Base-by-base conservation (phyloP, 2,797 vertebrate species). In the Lepus townsendii region DNA sequence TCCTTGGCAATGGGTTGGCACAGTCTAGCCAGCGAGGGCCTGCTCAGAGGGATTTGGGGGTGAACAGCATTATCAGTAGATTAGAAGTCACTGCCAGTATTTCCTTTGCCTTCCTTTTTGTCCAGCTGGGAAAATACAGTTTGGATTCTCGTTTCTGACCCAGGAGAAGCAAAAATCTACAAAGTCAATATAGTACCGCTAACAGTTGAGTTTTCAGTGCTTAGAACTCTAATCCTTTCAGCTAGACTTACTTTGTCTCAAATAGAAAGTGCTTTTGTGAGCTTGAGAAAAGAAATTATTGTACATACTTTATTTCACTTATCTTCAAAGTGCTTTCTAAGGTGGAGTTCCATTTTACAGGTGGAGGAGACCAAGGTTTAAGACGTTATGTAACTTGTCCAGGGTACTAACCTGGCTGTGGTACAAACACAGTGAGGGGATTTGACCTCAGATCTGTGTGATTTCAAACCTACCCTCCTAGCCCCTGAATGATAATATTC, bases 261-360 rank as follows among this genome's bases (percentile, higher is more conserved):
- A 97, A 97, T 97, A 96, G 97, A 96, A 94, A 85, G 27, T 88
- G 60, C 83, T 93, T 92, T 91, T 97, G 95, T 91, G 95, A 92
- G 57, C 20, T 57, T 35, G 32, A 32, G 19, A 47, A 47, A 47
- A 47, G 42, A 47, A 9, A 47, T 76, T 1, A 4, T 68, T 90
- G 76, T 62, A 68, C 32, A 14, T 22, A 30, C 2, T 19, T 79
- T 63, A 75, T 50, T 92, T 71, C 22, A 27, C 76, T 17, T 66
- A 50, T 85, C 27, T 90, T 73, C 63, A 87, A 66, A 92, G 11
- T 54, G 30, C 24, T 7, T 90, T 87, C 24, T 89, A n/a, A 68
- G 88, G 32, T 32, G 77, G 68, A 42, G 1, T 16, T 83, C 10
- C 16, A 38, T 26, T 19, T 83, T 22, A 19, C 30, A n/a, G 20